Base-by-base conservation (phyloP, 1,140 invertebrate genomes). In the Andricus grossulariae region DNA sequence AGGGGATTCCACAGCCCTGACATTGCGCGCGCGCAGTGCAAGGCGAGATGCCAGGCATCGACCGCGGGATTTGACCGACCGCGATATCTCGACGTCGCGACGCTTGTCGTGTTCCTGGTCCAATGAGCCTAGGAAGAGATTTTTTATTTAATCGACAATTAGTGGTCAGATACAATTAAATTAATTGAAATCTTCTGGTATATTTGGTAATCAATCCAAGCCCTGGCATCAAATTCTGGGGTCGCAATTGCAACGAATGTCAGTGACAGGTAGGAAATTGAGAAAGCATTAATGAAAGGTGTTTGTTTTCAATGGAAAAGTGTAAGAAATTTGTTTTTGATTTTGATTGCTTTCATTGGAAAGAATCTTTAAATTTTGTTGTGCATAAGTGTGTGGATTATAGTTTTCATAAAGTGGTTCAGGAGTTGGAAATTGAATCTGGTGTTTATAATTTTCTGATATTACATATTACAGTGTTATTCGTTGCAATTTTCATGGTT, bases 11-110 rank as follows among this genome's bases (percentile, higher is more conserved):
- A 73, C 81, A 87, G 86, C 88, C 88, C 78, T 91, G 90, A 91
- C 90, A 90, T 91, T 90, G 88, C 83, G 84, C 82, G 84, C 84
- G 86, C 84, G 82, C 84, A 76, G 74, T 51, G 25, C 75, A 18
- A 50, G 70, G 8, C 57, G 50, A 77, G 79, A 77, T 74, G 21
- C 21, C 78, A 80, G 74, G 79, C 83, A 90, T 89, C 87, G 89
- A 90, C 85, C 87, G 86, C 83, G 79, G 77, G 75, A 70, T 55
- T 79, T 74, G 76, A 80, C 72, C 54, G 76, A 55, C 77, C 77
- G 72, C 75, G 83, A 78, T 75, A 79, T 49, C 71, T 78, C 80
- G 79, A 78, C 83, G 81, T 83, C 79, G 80, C 78, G 80, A 83
- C 83, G 79, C 76, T 76, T 81, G 76, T 66, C 73, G 74, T 74